Percentiles rank a stretch among this genome's conserved stretches.
phyloP scores from a whole-genome alignment of 2,113 vertebrate species.

The Eudorcas thomsonii region DNA sequence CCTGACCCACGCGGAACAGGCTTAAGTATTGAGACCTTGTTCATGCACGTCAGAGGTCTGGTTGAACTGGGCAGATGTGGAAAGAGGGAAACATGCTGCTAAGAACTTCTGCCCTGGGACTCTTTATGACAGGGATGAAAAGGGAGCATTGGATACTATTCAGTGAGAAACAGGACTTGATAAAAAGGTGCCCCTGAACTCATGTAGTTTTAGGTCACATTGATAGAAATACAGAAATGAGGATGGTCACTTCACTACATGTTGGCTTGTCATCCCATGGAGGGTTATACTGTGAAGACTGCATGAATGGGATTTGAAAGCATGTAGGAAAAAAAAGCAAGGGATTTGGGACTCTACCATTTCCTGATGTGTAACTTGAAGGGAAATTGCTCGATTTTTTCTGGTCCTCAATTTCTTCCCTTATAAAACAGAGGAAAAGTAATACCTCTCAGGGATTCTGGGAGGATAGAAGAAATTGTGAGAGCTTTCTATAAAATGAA shows the following conservation, averaged over 20 bases:
- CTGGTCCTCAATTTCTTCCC: background rate
- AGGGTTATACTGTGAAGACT: background rate
- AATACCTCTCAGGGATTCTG: background rate
- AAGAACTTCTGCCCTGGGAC: background rate
- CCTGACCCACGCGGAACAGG: background rate
- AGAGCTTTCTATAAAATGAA: background rate
- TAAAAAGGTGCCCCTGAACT: background rate
- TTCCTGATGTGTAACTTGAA: background rate
- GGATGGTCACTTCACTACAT: background rate
- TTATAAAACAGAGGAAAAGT: background rate
- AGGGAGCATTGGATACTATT: background rate
- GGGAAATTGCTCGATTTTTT: background rate
- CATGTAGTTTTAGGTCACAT: background rate
- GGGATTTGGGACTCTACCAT: background rate
- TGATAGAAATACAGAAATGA: background rate
- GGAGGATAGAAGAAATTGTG: background rate
- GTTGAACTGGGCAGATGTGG: background rate
- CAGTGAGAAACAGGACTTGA: background rate
- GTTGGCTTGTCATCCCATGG: background rate
- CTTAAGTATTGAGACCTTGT: background rate
- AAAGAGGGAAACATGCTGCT: background rate
- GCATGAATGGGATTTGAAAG: background rate
- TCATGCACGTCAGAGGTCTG: background rate
- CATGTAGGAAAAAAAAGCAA: background rate
- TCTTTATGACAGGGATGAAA: background rate